phyloP scores from a whole-genome alignment of 2,888 invertebrate genomes.

The Heliconius erato region DNA sequence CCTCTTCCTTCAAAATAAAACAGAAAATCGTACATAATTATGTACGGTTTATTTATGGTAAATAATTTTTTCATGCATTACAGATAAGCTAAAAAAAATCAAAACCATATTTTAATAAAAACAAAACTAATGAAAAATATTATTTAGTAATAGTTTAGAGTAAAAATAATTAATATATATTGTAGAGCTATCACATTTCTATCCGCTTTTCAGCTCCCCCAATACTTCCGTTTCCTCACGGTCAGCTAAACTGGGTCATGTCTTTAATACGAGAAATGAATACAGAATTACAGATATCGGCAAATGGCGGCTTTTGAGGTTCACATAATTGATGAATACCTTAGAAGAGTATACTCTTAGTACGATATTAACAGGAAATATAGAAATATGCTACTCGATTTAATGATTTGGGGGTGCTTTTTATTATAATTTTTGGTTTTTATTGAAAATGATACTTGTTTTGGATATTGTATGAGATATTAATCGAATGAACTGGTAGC shows the following conservation, averaged over 20 bases:
- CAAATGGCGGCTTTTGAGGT: slow-evolving; percentile 3
- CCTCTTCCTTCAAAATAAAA: no score
- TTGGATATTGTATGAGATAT: neutral
- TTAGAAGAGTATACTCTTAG: neutral
- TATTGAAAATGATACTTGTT: neutral
- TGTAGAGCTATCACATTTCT: no score
- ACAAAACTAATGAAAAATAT: no score
- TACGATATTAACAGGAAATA: neutral
- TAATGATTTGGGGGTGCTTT: neutral
- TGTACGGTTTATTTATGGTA: no score
- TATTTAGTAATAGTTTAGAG: no score
- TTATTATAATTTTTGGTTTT: neutral
- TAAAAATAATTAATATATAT: neutral
- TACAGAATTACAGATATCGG: slow-evolving; percentile 7
- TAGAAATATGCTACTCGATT: neutral
- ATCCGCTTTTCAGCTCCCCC: neutral
- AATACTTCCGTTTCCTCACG: neutral
- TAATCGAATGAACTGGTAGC: no score
- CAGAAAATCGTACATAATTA: no score
- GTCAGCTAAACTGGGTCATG: slow-evolving; percentile 29
- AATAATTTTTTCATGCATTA: no score
- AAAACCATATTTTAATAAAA: no score
- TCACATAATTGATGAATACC: slow-evolving; percentile 10
- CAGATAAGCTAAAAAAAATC: no score
- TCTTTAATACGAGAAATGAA: slow-evolving; percentile 22